Percentiles rank a stretch among this genome's conserved stretches.
phyloP scores from a whole-genome alignment of 2,888 invertebrate genomes.

The Shargacucullia verbasci region DNA sequence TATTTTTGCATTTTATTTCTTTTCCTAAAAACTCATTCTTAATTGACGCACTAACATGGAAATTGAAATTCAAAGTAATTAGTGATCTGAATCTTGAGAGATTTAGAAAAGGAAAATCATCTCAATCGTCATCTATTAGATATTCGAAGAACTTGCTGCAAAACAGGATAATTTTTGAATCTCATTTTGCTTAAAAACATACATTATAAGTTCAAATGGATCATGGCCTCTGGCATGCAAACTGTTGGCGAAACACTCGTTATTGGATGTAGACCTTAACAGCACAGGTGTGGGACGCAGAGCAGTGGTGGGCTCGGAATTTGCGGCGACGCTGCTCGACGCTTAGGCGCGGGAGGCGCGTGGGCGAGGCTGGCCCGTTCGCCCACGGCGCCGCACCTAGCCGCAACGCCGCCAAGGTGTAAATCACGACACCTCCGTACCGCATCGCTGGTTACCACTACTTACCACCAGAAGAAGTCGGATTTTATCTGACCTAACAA shows the following conservation, averaged over 20 bases:
- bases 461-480: slow-evolving; percentile 26
- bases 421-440: slow-evolving; percentile 69
- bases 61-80: too few relatives aligned
- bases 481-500: slow-evolving; percentile 15
- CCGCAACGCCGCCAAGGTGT: slow-evolving; percentile 74
- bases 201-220: neutral
- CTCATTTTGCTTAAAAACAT: neutral
- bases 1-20: slow-evolving; percentile 19
- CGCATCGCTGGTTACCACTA: slow-evolving; percentile 55
- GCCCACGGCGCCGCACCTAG: slow-evolving; percentile 85
- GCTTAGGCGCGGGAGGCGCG: slow-evolving; percentile 76
- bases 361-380: slow-evolving; percentile 73
- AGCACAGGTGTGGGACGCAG: slow-evolving; percentile 65
- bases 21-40: slow-evolving; percentile 15
- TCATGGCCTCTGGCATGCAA: neutral
- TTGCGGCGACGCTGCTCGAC: slow-evolving; percentile 70
- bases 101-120: too few relatives aligned
- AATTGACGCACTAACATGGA: too few relatives aligned
- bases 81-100: too few relatives aligned
- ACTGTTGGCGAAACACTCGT: slow-evolving; percentile 23
- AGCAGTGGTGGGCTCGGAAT: slow-evolving; percentile 79
- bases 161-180: too few relatives aligned
- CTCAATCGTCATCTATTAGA: too few relatives aligned
- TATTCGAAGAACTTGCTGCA: too few relatives aligned
- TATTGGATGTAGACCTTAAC: slow-evolving; percentile 45